Evolutionary conservation across 2,113 vertebrate species (phyloP), one percentile per base, ranked within the genome.

Genomic region (Ammodytes dubius): DNA sequence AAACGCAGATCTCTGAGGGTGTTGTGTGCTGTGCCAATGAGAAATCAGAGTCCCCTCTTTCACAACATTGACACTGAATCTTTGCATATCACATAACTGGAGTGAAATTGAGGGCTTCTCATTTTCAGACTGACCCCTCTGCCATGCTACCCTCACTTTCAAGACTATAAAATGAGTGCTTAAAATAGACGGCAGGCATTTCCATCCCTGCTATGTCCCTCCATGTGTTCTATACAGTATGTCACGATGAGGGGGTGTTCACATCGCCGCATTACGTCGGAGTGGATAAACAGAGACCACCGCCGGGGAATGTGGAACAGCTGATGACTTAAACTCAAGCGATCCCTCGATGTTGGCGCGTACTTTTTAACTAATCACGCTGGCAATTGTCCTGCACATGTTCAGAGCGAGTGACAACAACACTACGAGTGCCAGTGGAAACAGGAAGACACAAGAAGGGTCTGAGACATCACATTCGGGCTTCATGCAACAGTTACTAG

Each of bases 21-120:
- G 52, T 79, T 83, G 57, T 76, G 74, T 82, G 45, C 40, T 43
- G 43, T 42, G 65, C 69, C 47, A 43, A 68, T 42, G 45, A 47
- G 68, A 85, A 82, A 27, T 40, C 49, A 6, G 9, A 46, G 58
- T 49, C 11, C 14, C 53, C 45, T 52, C 60, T 72, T 77, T 58
- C 27, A 40, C 59, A 68, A 35, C 47, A 61, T 17, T 10, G 45
- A 19, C 46, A 50, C 19, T 71, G 37, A 60, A 13, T 6, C 59
- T 78, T 85, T 71, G 11, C 9, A 46, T 13, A 15, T 87, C 86
- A 66, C 63, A 78, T 76, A 84, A 89, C 84, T 72, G 65, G 40
- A 56, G 40, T 27, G 14, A 78, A 54, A 77, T 35, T 45, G 40
- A 3, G 37, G 11, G 11, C 57, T 49, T 66, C 66, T 59, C 52